phyloP scores from a whole-genome alignment of 2,888 invertebrate genomes.

The Mechanitis mazaeus region DNA sequence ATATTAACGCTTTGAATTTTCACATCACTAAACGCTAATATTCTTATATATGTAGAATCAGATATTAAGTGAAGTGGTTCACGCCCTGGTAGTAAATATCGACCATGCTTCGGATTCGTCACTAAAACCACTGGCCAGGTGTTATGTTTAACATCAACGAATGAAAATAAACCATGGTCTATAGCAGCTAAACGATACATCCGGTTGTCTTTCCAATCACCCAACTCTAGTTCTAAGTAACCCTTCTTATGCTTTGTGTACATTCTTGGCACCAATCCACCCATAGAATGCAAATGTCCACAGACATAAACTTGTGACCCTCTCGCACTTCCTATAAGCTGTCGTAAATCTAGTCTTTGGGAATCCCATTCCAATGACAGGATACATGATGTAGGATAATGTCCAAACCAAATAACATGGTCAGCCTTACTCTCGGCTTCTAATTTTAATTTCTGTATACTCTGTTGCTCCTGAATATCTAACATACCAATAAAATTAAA shows the following conservation, averaged over 20 bases:
- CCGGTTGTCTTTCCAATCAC: conserved; percentile 94
- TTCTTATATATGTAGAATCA: conserved; percentile 87
- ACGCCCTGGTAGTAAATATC: conserved; percentile 82
- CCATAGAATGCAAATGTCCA: conserved; percentile 92
- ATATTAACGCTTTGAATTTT: conserved; percentile 80
- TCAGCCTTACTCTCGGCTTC: conserved; percentile 69
- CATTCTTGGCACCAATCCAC: conserved; percentile 87
- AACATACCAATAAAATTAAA: conserved; percentile 93
- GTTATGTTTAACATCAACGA: conserved; percentile 84
- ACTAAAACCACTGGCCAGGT: conserved; percentile 89
- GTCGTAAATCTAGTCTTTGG: conserved; percentile 69
- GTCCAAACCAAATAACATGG: conserved; percentile 83
- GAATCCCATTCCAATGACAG: conserved; percentile 74
- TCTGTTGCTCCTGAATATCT: conserved; percentile 74
- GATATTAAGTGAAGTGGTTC: conserved; percentile 82
- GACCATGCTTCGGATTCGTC: conserved; percentile 93
- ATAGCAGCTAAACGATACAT: conserved; percentile 90
- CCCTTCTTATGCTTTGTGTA: conserved; percentile 90
- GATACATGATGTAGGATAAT: conserved; percentile 94
- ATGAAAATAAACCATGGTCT: conserved; percentile 92
- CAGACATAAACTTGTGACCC: conserved; percentile 87
- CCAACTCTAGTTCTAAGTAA: conserved; percentile 90
- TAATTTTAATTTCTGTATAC: conserved; percentile 74
- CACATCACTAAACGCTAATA: conserved; percentile 85
- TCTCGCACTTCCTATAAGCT: conserved; percentile 76